phyloP scores from a whole-genome alignment of 2,797 vertebrate species.

The Coracias cyanogaster region DNA sequence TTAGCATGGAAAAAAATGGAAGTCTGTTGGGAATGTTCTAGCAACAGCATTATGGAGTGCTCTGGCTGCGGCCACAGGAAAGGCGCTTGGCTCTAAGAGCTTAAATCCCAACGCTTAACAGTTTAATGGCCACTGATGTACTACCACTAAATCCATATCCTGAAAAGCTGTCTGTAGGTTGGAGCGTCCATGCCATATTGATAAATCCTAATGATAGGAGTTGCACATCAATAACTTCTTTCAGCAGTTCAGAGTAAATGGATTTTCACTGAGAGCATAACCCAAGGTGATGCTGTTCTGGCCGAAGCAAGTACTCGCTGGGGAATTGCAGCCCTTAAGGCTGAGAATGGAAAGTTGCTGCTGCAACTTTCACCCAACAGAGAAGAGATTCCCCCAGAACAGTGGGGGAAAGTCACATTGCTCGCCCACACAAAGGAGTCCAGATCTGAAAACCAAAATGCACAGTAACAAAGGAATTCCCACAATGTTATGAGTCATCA shows the following conservation, averaged over 20 bases:
- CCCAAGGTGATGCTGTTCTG: background rate
- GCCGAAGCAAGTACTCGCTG: background rate
- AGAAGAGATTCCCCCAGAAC: slow-evolving; percentile 8
- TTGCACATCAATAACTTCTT: background rate
- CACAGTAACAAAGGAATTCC: slow-evolving; percentile 37
- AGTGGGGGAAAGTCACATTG: background rate
- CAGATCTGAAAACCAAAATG: background rate
- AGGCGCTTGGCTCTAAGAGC: background rate
- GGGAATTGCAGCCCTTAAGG: background rate
- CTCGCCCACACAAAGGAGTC: background rate
- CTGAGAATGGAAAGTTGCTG: background rate
- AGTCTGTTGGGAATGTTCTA: background rate
- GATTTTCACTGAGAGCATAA: background rate
- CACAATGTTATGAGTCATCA: background rate
- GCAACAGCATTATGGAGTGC: background rate
- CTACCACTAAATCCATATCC: background rate
- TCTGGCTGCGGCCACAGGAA: background rate
- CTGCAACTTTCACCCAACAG: background rate
- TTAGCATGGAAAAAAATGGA: background rate
- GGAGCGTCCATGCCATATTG: background rate
- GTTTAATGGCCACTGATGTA: background rate
- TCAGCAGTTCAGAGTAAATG: background rate
- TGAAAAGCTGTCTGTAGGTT: background rate
- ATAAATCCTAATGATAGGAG: background rate
- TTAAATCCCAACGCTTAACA: background rate